phyloP scores from a whole-genome alignment of 1,140 invertebrate genomes.

The Campodea augens region DNA sequence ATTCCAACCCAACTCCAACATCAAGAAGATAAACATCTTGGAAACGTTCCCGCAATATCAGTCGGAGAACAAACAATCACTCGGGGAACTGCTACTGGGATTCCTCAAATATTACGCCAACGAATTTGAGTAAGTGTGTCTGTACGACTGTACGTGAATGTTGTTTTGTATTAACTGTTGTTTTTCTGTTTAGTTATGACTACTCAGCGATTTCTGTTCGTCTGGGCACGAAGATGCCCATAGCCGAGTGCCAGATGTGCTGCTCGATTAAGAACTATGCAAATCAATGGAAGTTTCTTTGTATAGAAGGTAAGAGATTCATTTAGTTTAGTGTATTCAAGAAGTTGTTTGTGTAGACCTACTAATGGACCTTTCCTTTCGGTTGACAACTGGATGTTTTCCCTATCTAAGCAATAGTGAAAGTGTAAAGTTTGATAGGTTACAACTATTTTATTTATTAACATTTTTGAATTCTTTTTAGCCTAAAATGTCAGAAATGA shows the following conservation, averaged over 20 bases:
- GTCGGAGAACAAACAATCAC: constrained; percentile 43
- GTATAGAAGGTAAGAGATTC: constrained; percentile 50
- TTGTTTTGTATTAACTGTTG: constrained; percentile 1
- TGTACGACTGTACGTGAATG: not conserved
- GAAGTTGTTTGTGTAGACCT: too few species aligned
- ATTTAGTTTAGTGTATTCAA: too few species aligned
- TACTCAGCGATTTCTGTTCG: constrained; percentile 68
- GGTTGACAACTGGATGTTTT: too few species aligned
- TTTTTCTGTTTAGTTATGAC: constrained; percentile 34
- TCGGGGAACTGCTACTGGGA: constrained; percentile 71
- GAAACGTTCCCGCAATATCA: constrained; percentile 32
- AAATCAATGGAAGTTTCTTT: constrained; percentile 79
- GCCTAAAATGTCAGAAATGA: too few species aligned
- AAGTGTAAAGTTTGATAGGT: too few species aligned
- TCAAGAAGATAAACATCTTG: constrained; percentile 38
- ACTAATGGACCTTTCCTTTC: too few species aligned
- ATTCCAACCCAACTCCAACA: constrained; percentile 36
- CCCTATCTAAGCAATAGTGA: too few species aligned
- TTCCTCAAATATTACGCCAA: constrained; percentile 75
- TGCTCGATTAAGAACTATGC: constrained; percentile 50
- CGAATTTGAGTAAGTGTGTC: constrained; percentile 50
- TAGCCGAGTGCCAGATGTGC: constrained; percentile 39
- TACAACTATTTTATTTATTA: too few species aligned
- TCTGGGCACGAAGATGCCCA: constrained; percentile 45
- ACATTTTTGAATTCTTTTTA: too few species aligned